Evolutionary conservation across 2,888 invertebrate species (phyloP), one percentile per base, ranked within the genome.

Genomic region (Limulus polyphemus): DNA sequence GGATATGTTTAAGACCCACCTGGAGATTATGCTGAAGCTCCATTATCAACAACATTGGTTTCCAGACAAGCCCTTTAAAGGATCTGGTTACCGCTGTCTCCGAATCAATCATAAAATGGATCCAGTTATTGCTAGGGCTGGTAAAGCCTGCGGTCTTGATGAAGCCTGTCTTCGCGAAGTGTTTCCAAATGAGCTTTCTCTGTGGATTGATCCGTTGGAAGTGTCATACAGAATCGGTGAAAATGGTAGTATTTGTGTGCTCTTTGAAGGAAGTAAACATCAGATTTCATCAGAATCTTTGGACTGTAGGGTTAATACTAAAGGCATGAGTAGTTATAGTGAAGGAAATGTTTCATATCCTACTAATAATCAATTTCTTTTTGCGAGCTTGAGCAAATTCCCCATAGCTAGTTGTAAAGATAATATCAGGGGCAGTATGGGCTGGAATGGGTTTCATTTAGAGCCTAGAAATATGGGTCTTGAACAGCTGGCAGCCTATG

Each of bases 121-220:
- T 76, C 82, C 84, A 57, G 79, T 84, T 58, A 79, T 86, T 69
- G 80, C 81, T 63, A 79, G 81, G 73, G 86, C 85, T 47, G 85
- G 84, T 48, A 78, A 78, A 61, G 80, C 81, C 69, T 82, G 82
- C 71, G 86, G 85, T 60, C 77, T 85, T 51, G 82, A 83, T 66
- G 65, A 67, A 10, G 78, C 80, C 64, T 77, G 81, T 68, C 77
- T 84, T 63, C 80, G 81, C 68, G 75, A 73, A 57, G 71, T 80
- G 62, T 81, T 86, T 67, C 86, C 86, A 47, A 80, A 80, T 70
- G 86, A 87, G 76, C 79, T 87, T 14, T 86, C 86, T 48, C 81
- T 87, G 77, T 87, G 87, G 87, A 84, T 87, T 67, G 87, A 87
- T 73, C 87, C 86, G 2, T 79, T 79, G 69, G 86, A 86, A 77